Conservation (phyloP, 2,797 vertebrate species). For the Myiotriccus ornatus region DNA sequence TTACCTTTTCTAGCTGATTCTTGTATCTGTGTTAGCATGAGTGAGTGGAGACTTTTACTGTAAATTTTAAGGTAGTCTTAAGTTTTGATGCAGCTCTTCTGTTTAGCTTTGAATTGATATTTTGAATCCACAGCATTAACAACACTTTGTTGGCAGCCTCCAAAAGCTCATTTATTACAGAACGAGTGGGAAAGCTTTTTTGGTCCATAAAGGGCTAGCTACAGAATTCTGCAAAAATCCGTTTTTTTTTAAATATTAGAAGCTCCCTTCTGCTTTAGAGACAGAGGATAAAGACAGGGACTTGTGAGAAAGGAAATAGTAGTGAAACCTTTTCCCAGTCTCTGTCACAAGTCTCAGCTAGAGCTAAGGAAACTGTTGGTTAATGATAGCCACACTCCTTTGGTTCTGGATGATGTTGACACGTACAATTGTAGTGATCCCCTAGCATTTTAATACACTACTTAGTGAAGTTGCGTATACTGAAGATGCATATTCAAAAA, state of each 20-base stretch:
- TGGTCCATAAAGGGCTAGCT: background rate
- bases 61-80: background rate
- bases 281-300: background rate
- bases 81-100: background rate
- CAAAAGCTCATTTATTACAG: background rate
- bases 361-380: background rate
- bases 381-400: background rate
- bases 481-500: background rate
- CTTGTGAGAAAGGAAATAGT: background rate
- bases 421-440: background rate
- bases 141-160: background rate
- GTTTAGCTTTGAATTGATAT: background rate
- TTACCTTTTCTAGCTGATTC: background rate
- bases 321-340: background rate
- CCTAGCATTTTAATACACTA: background rate
- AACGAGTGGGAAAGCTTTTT: background rate
- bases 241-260: background rate
- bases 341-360: background rate
- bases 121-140: background rate
- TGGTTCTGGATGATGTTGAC: background rate
- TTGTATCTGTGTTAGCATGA: background rate
- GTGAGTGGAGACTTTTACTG: background rate
- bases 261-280: background rate
- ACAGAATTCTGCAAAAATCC: background rate
- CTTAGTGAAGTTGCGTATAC: background rate